These are phyloP conservation scores for Sarcophaga subvicina DNA, from an alignment of 2,888 invertebrate genomes.

Conservation along the genomic window DNA sequence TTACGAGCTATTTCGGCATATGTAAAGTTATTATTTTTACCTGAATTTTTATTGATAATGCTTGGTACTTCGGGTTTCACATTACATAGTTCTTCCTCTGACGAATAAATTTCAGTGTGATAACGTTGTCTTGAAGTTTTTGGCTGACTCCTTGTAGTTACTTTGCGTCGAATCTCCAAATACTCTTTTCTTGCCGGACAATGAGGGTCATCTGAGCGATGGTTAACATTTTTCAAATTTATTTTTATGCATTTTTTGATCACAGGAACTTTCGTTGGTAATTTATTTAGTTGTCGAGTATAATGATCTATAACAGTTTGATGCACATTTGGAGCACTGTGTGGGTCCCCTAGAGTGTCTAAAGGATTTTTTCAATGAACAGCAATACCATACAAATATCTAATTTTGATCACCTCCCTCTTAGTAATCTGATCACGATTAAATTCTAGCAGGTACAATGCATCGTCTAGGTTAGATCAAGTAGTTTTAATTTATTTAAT, in stretches of 20 bases:
- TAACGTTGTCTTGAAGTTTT: not conserved
- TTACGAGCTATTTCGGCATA: conserved; percentile 4
- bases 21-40: conserved; percentile 13
- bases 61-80: too few species aligned
- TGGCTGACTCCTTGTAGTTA: not conserved
- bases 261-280: not conserved
- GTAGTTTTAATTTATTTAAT: too few species aligned
- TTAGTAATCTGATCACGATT: too few species aligned
- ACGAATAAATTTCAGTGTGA: too few species aligned
- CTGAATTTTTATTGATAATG: too few species aligned
- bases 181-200: too few species aligned
- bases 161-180: too few species aligned
- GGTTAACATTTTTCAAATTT: too few species aligned
- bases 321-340: not conserved
- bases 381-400: not conserved
- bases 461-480: not conserved
- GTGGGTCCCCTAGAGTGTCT: not conserved
- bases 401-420: not conserved
- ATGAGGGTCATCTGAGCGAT: too few species aligned
- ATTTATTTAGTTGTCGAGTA: conserved; percentile 6
- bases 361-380: not conserved
- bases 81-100: too few species aligned
- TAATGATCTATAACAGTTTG: not conserved
- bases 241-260: too few species aligned
- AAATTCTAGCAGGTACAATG: not conserved